Conservation (phyloP, 1,140 invertebrate species). For the Condylostylus longicornis region DNA sequence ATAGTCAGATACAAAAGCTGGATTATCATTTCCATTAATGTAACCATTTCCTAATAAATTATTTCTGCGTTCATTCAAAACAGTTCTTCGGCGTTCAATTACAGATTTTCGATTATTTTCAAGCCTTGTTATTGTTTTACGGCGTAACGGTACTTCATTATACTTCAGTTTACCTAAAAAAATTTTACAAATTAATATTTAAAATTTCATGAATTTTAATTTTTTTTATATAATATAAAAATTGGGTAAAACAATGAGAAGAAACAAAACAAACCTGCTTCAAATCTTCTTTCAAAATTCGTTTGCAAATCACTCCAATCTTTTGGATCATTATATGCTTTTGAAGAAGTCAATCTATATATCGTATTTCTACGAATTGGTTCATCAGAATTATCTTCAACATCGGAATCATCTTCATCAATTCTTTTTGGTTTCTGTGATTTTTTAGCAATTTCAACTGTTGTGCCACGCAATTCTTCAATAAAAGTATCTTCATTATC, state of each 20-base stretch:
- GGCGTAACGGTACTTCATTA: too few relatives aligned
- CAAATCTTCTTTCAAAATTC: slow-evolving; percentile 24
- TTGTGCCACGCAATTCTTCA: slow-evolving; percentile 39
- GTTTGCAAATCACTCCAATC: slow-evolving; percentile 26
- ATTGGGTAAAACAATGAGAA: too few relatives aligned
- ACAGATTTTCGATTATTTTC: too few relatives aligned
- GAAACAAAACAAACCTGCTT: slow-evolving; percentile 19
- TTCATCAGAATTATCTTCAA: slow-evolving; percentile 15
- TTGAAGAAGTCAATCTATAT: too few relatives aligned
- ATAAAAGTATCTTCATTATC: slow-evolving; percentile 36
- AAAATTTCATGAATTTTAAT: too few relatives aligned
- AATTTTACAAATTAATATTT: too few relatives aligned
- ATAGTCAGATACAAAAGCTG: slow-evolving; percentile 3
- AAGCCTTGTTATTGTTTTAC: too few relatives aligned
- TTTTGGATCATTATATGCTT: slow-evolving; percentile 16
- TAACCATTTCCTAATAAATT: too few relatives aligned
- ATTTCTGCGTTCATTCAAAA: slow-evolving; percentile 5
- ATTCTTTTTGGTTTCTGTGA: slow-evolving; percentile 37
- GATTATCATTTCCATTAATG: not conserved
- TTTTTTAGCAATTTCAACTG: slow-evolving; percentile 42
- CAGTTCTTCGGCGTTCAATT: too few relatives aligned
- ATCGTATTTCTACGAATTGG: too few relatives aligned
- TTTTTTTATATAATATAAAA: too few relatives aligned
- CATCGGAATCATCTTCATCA: slow-evolving; percentile 31
- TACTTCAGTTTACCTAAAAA: too few relatives aligned